phyloP scores from a whole-genome alignment of 2,113 vertebrate species.

The Mellivora capensis region DNA sequence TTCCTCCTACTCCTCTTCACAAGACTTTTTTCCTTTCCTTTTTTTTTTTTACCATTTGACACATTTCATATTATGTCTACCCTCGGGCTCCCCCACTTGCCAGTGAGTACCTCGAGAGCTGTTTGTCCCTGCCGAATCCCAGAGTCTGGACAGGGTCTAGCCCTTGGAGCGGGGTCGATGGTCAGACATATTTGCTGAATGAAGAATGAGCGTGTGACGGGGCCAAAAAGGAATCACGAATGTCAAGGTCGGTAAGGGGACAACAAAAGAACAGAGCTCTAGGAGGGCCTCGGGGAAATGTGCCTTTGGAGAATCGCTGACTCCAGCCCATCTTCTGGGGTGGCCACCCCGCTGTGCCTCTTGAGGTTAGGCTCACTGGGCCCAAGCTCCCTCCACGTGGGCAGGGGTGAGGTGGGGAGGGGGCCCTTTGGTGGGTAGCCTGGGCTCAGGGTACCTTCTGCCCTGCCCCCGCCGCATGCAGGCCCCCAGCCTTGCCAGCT shows the following conservation, averaged over 20 bases:
- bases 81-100: too few relatives aligned
- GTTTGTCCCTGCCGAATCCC: not conserved
- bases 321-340: not conserved
- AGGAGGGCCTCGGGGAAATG: not conserved
- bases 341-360: not conserved
- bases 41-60: not conserved
- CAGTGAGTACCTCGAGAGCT: not conserved
- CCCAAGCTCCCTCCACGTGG: not conserved
- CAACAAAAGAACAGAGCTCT: not conserved
- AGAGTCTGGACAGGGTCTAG: not conserved
- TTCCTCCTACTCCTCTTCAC: not conserved
- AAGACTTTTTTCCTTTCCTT: not conserved
- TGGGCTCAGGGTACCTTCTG: not conserved
- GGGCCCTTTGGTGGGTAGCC: not conserved
- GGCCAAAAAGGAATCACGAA: not conserved
- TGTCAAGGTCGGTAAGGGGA: not conserved
- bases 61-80: not conserved
- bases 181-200: not conserved
- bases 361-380: too few relatives aligned
- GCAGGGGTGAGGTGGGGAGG: not conserved
- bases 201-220: not conserved
- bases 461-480: not conserved
- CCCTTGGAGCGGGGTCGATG: not conserved
- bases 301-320: rapidly evolving
- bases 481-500: not conserved